Evolutionary conservation across 2,888 invertebrate species (phyloP), one percentile per base, ranked within the genome.

Genomic region (Eurois occulta): DNA sequence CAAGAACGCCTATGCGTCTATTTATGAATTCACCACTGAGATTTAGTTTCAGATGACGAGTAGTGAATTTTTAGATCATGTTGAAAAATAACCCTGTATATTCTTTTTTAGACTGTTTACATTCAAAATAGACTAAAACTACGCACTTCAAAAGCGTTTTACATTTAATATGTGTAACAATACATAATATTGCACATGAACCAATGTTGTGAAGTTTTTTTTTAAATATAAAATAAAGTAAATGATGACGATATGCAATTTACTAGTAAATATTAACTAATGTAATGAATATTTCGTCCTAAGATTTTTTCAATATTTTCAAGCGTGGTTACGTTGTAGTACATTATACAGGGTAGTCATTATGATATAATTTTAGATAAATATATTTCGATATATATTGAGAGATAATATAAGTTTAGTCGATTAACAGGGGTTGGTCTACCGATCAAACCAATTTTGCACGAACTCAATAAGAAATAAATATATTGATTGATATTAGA

Each of bases 221-320:
- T 72, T 43, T 60, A 18, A 8, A 2, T 24, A 38, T 18, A 71
- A 28, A n/a, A 55, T 77, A 67, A 68, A 43, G 43, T 69, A 78
- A 84, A 75, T 81, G 83, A 89, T 84, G 90, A 90, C 91, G 94
- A 94, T 94, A 94, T 94, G 94, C 91, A 85, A 86, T 89, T 88
- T 88, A 88, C 73, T 69, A 81, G 58, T 88, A 87, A 83, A 86
- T 86, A 83, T 82, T 81, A 86, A 86, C 86, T 89, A 90, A 87
- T 85, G 18, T 79, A 52, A 62, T 62, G 80, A 75, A 83, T 85
- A 86, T 88, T 88, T 86, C 86, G 72, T 82, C 77, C 84, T 91
- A 90, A 83, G 86, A 87, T 81, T 86, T 81, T 88, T 83, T 84
- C 70, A 79, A 88, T 86, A 80, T 80, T 85, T 86, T 70, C 69